Evolutionary conservation across 2,888 invertebrate species (phyloP), one percentile per base, ranked within the genome.

Genomic region (Tolmerus cingulatus): DNA sequence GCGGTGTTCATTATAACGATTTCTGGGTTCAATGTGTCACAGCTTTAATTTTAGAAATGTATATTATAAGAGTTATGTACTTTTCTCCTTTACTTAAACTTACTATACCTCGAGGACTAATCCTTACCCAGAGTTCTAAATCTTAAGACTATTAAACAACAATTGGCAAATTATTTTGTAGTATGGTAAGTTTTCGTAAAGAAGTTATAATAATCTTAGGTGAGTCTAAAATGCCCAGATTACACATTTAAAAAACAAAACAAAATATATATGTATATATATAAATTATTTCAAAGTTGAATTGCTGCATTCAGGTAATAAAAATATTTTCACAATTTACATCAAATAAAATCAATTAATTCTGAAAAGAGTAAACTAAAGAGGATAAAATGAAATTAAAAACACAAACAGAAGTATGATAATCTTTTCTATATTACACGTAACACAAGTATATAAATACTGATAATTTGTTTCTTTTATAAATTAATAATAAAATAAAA

Each of bases 371-470:
- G 23, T 23, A 5, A 57, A 55, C 8, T 0, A 55, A 55, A 82
- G 2, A 51, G 30, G 30, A 7, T 34, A 57, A 55, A 57, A 57
- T 1, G 23, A 66, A 84, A 23, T 34, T 66, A 57, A 84, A 66
- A 30, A 74, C 84, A 14, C 40, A 84, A 84, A 66, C 27, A 19
- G 23, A 40, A 74, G 66, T 40, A 84, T 66, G 57, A 84, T 84
- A 66, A 66, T 84, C 23, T 84, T 40, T 84, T 84, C 84, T 74
- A 66, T 84, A 40, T 84, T 84, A 84, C 40, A 84, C 66, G 57
- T 84, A 84, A 84, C 84, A 84, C 84, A 84, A 84, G 66, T 84
- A 84, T 84, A 84, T 84, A 84, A 84, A 84, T 84, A 84, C 84
- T 84, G 84, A 84, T 84, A 66, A 66, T 84, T 66, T 84, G 84